Evolutionary conservation across 2,888 invertebrate genomes (phyloP), one percentile per base, ranked within the genome.

Genomic region (Cancer borealis): DNA sequence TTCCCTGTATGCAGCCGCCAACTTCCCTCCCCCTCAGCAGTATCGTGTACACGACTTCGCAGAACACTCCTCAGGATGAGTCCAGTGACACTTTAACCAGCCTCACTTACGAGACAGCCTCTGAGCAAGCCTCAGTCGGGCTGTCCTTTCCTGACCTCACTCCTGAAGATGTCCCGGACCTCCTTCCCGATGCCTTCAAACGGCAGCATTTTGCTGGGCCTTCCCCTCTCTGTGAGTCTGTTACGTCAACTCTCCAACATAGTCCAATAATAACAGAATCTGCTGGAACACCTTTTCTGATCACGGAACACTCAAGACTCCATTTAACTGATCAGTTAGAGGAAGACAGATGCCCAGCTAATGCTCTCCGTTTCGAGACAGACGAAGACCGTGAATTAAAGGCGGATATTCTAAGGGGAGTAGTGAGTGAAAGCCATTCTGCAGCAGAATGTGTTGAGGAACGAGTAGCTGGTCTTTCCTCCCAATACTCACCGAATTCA

Each of bases 161-260:
- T 17, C 94, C 94, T 39, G 92, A 94, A 84, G 92, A 94, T 17
- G 46, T 66, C 45, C 49, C 92, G 30, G 94, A 89, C 45, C 66
- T 94, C 54, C 84, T 45, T 6, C 14, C 88, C n/a, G 90, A 93
- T 46, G 45, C 21, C 46, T 26, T 73, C 21, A 73, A 26, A 73
- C 26, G 73, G 4, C 73, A 73, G 8, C 73, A n/a, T 26, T 26
- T 26, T 73, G 73, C 73, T 73, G 73, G 73, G 26, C n/a, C 26
- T 73, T 8, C 6, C 73, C n/a, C 73, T 73, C 26, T 26, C 26
- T 5, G 8, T 73, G 73, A 73, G 26, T 73, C 26, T 73, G 73
- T n/a, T 10, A n/a, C 73, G n/a, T 73, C 47, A 88, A n/a, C 47
- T 88, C 88, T n/a, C 12, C 88, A 88, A 45, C 5, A 46, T 39